phyloP scores from a whole-genome alignment of 2,797 vertebrate species.

The Cottoperca gobio region DNA sequence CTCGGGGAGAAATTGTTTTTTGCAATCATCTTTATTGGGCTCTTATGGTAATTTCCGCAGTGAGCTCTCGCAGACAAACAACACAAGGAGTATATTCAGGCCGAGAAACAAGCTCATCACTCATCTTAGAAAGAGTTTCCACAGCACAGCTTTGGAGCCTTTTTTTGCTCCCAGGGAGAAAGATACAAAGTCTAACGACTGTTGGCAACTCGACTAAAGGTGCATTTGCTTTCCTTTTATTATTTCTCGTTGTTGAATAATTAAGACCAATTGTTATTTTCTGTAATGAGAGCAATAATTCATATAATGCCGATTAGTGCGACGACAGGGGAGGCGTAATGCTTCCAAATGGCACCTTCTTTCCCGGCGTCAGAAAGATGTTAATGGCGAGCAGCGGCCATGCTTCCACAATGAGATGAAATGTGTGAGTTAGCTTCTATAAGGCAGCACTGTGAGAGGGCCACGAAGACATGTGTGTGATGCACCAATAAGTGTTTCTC shows the following conservation, averaged over 20 bases:
- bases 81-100: conserved; percentile 3
- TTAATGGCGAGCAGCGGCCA: conserved; percentile 24
- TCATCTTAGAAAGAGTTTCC: conserved; percentile 49
- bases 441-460: conserved; percentile 9
- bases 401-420: conserved; percentile 41
- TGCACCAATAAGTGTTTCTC: conserved; percentile 51
- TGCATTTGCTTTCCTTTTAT: conserved; percentile 63
- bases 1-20: background rate
- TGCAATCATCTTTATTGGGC: conserved; percentile 41
- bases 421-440: conserved; percentile 34
- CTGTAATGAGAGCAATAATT: conserved; percentile 79
- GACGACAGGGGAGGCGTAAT: conserved; percentile 45
- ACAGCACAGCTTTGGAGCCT: conserved; percentile 5
- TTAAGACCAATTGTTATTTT: conserved; percentile 76
- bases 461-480: conserved; percentile 37
- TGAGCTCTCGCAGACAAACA: conserved; percentile 32
- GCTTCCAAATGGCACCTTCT: conserved; percentile 51
- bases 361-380: conserved; percentile 34
- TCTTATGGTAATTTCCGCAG: conserved; percentile 38
- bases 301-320: conserved; percentile 76
- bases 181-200: conserved; percentile 55
- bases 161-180: conserved; percentile 30
- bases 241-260: conserved; percentile 74
- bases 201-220: conserved; percentile 70
- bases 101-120: conserved; percentile 37